These are phyloP conservation scores for Stenchaetothrips biformis DNA, from an alignment of 2,888 invertebrate species.

Conservation along the genomic window DNA sequence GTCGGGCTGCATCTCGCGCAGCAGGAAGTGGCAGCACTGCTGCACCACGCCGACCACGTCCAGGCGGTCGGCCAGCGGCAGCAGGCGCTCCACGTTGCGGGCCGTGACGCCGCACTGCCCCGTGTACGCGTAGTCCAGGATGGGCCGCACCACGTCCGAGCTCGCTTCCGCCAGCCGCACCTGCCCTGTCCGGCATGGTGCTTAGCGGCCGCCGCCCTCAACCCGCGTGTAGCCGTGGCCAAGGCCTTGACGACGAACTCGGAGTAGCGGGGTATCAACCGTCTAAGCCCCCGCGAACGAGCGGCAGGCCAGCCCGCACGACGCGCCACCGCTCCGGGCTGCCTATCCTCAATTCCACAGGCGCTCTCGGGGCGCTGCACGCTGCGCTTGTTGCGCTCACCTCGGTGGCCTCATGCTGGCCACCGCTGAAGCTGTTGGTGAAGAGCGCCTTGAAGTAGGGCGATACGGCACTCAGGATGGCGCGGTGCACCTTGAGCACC, in stretches of 20 bases:
- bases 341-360: too few relatives aligned
- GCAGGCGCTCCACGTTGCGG: conserved; percentile 63
- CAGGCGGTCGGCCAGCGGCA: conserved; percentile 67
- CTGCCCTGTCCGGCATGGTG: not conserved
- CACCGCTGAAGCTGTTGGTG: conserved; percentile 60
- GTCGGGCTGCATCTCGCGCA: conserved; percentile 57
- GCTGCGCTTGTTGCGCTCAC: conserved; percentile 42
- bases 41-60: conserved; percentile 68
- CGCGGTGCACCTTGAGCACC: conserved; percentile 61
- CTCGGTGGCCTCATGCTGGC: conserved; percentile 56
- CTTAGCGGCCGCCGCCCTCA: too few relatives aligned
- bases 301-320: too few relatives aligned
- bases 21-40: conserved; percentile 62
- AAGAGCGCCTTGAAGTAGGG: conserved; percentile 69
- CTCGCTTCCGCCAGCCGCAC: conserved; percentile 53
- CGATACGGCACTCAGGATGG: conserved; percentile 65
- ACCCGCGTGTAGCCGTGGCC: too few relatives aligned
- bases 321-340: too few relatives aligned
- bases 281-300: too few relatives aligned
- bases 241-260: too few relatives aligned
- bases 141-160: conserved; percentile 56
- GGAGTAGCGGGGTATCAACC: too few relatives aligned
- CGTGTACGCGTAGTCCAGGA: conserved; percentile 72
- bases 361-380: too few relatives aligned
- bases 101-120: conserved; percentile 59